phyloP scores from a whole-genome alignment of 2,888 invertebrate species.

The Pachymerium ferrugineum region DNA sequence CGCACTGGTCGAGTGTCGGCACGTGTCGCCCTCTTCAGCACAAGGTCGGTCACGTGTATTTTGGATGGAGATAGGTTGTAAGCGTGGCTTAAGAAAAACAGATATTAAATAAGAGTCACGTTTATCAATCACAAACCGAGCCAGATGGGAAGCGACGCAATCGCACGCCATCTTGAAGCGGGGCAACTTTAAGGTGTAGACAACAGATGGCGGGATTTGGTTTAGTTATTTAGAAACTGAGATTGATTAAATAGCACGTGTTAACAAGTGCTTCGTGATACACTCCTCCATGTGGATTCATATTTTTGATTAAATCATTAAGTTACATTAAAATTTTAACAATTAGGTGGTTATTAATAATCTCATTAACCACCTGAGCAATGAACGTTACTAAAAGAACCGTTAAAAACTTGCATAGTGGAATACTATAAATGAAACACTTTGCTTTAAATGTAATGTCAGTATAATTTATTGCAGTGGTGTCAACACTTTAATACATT shows the following conservation, averaged over 20 bases:
- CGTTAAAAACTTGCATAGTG: no score
- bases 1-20: neutral
- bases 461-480: no score
- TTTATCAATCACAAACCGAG: neutral
- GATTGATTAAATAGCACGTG: neutral
- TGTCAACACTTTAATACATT: no score
- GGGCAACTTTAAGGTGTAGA: neutral
- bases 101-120: neutral
- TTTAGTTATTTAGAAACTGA: neutral
- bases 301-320: no score
- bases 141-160: neutral
- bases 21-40: neutral
- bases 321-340: neutral
- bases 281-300: no score
- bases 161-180: neutral
- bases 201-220: neutral
- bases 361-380: no score
- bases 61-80: neutral
- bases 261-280: no score
- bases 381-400: no score
- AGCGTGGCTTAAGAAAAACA: neutral
- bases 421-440: no score
- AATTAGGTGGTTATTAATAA: no score
- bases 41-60: neutral
- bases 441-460: no score